Base-by-base conservation (phyloP, 2,797 vertebrate species). In the Crypturellus tataupa region DNA sequence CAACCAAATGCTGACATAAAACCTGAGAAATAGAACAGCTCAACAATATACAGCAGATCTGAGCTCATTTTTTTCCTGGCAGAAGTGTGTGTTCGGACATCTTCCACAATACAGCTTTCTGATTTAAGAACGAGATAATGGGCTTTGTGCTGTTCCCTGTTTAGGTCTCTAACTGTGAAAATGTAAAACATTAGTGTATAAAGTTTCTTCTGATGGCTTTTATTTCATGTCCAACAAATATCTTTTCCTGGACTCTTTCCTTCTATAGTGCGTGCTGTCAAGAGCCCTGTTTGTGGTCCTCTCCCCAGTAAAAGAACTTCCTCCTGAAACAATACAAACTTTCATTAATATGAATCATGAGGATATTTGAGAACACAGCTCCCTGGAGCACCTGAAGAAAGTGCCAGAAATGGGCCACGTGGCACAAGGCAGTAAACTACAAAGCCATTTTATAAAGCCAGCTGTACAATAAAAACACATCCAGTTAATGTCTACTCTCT, bases 381-480 rank as follows among this genome's bases (percentile, higher is more conserved):
- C 42, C 49, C 56, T 35, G 21, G 35, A 86, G 65, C 65, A 70
- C 39, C 60, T 87, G 73, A 82, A 85, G 65, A 83, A 90, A 89
- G 58, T 46, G 21, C 46, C 76, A 95, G 63, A 79, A 91, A 86
- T 47, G 65, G 47, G 27, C 51, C 82, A 86, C 55, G 18, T 56
- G 42, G 40, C 59, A 72, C 58, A 87, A 93, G 78, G 27, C 62
- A 83, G 47, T 87, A 85, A 94, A 76, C 69, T 85, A 60, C 69
- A 94, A 71, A 95, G 42, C 25, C 67, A 70, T 91, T 93, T 88
- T 70, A 64, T 84, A 77, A 90, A 89, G 59, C 35, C 53, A 63
- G n/a, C 42, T 89, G 47, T 81, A 42, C 58, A 80, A 73, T 73
- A 89, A 64, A 94, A 87, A 47, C 49, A 23, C 39, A 39, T 76